Evolutionary conservation across 1,140 invertebrate genomes (phyloP).

Genomic region (Cydia pomonella): DNA sequence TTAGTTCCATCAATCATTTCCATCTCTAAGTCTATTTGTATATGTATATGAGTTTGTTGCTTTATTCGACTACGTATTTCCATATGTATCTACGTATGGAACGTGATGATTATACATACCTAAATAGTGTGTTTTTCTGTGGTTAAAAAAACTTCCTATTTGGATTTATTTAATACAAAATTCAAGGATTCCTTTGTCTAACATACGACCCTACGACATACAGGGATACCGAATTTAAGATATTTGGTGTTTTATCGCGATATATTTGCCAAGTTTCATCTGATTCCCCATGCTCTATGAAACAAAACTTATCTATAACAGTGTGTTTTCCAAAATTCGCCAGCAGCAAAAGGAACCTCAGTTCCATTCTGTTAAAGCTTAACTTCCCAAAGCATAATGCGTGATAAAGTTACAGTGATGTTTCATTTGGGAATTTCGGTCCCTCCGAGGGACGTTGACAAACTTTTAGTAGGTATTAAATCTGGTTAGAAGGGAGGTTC

Average conservation of each 20-base stretch:
- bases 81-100: no score
- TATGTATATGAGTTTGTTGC: no score
- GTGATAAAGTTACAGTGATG: not conserved
- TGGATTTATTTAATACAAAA: no score
- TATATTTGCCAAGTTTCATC: not conserved
- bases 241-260: conserved; percentile 1
- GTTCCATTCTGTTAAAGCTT: not conserved
- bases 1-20: no score
- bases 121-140: no score
- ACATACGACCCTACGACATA: not conserved
- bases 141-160: no score
- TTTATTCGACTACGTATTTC: no score
- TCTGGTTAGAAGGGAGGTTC: conserved; percentile 10
- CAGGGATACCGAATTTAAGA: not conserved
- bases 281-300: not conserved
- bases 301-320: not conserved
- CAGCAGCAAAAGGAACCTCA: not conserved
- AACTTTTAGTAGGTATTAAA: conserved; percentile 17
- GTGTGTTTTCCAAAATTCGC: not conserved
- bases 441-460: conserved; percentile 7
- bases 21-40: no score
- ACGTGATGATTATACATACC: no score
- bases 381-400: not conserved
- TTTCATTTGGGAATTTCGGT: conserved; percentile 13
- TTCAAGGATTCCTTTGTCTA: not conserved